Conservation (phyloP, 1,140 invertebrate species). For the Ips nitidus region DNA sequence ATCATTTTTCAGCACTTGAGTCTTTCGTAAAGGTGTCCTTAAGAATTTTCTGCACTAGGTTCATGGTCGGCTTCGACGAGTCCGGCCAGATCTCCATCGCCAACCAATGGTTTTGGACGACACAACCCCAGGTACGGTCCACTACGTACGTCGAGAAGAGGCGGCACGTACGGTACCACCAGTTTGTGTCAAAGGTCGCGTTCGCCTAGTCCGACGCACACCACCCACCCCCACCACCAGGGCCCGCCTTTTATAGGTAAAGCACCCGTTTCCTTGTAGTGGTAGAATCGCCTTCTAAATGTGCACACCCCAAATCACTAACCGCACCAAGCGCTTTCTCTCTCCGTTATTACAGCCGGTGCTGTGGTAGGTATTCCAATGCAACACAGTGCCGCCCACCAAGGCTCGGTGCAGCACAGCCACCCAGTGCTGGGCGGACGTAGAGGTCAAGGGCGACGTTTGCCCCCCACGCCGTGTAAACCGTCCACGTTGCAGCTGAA, state of each 20-base stretch:
- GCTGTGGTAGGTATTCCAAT: constrained; percentile 54
- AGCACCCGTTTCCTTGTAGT: background rate
- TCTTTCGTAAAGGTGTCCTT: constrained; percentile 39
- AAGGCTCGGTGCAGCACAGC: constrained; percentile 62
- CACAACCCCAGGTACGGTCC: constrained; percentile 51
- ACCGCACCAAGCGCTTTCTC: constrained; percentile 32
- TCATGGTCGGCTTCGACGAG: constrained; percentile 78
- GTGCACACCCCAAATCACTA: constrained; percentile 40
- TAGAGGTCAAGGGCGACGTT: constrained; percentile 70
- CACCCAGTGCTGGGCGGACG: constrained; percentile 73
- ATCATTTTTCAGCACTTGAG: background rate
- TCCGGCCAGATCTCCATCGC: constrained; percentile 76
- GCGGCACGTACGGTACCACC: constrained; percentile 70
- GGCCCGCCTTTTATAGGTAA: constrained; percentile 54
- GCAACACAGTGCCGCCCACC: constrained; percentile 48
- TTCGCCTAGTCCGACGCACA: constrained; percentile 70
- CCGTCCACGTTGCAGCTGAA: constrained; percentile 82
- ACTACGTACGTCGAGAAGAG: constrained; percentile 57
- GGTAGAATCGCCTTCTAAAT: constrained; percentile 22
- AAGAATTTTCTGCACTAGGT: constrained; percentile 53
- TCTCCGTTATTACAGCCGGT: constrained; percentile 50
- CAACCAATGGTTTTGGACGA: constrained; percentile 57
- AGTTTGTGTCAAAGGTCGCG: constrained; percentile 81
- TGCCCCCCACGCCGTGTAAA: constrained; percentile 88
- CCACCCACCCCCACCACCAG: constrained; percentile 46